These are phyloP conservation scores for Protaetia brevitarsis DNA, from an alignment of 1,140 invertebrate species.

Conservation along the genomic window DNA sequence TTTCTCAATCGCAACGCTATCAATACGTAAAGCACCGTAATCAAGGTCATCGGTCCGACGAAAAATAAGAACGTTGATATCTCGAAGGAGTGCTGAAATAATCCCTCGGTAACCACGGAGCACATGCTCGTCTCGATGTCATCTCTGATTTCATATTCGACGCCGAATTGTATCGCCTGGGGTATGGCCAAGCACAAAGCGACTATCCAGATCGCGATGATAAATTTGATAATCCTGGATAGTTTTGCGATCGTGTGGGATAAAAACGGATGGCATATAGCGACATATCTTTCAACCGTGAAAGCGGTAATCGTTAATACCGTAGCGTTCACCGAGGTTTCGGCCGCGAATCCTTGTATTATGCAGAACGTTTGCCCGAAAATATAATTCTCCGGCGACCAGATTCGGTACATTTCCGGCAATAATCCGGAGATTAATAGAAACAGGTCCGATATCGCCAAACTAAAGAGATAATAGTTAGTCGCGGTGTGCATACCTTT, in stretches of 20 bases:
- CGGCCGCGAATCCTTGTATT: constrained; percentile 63
- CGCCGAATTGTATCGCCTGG: constrained; percentile 70
- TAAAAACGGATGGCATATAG: constrained; percentile 75
- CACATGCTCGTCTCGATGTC: constrained; percentile 36
- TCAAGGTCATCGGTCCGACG: constrained; percentile 79
- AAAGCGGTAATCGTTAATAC: constrained; percentile 89
- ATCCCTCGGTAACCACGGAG: constrained; percentile 55
- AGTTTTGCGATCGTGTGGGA: constrained; percentile 83
- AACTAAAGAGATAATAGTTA: constrained; percentile 91
- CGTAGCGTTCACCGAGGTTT: constrained; percentile 86
- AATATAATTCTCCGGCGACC: constrained; percentile 80
- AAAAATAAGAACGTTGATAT: constrained; percentile 84
- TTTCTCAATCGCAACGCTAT: constrained; percentile 73
- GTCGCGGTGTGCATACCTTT: constrained; percentile 91
- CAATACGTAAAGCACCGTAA: constrained; percentile 78
- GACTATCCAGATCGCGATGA: constrained; percentile 70
- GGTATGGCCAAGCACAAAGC: constrained; percentile 75
- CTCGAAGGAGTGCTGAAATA: constrained; percentile 75
- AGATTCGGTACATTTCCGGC: constrained; percentile 83
- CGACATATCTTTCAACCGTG: constrained; percentile 81
- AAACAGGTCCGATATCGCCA: constrained; percentile 90
- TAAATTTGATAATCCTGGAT: constrained; percentile 69
- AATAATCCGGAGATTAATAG: constrained; percentile 77
- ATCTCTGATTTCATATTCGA: constrained; percentile 46
- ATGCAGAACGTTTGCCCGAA: constrained; percentile 76